These are phyloP conservation scores for Ctenomys sociabilis DNA, from an alignment of 2,113 vertebrate genomes.

Conservation along the genomic window DNA sequence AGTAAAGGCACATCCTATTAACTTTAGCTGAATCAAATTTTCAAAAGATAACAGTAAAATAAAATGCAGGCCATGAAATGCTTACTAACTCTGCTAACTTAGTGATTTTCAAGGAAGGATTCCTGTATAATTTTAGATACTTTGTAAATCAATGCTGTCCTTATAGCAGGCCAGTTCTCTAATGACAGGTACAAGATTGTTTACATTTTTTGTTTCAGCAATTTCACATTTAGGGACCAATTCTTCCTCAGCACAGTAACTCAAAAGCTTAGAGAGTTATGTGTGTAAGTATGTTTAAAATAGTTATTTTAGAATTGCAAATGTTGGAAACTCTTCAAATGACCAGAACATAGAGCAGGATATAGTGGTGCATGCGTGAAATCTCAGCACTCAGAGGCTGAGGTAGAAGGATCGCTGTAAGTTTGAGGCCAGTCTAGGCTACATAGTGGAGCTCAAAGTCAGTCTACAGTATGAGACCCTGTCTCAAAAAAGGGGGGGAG, in stretches of 20 bases:
- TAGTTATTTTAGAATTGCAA: slow-evolving; percentile 23
- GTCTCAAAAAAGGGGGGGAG: no score
- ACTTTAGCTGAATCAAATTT: slow-evolving; percentile 14
- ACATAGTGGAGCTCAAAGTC: no score
- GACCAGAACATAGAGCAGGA: neutral
- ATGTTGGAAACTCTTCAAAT: neutral
- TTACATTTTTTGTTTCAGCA: neutral
- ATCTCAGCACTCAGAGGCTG: no score
- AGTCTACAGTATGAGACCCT: no score
- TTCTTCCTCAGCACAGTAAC: neutral
- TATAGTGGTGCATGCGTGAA: no score
- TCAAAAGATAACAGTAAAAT: neutral
- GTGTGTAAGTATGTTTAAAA: neutral
- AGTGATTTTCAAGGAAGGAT: neutral
- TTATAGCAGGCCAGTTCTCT: neutral
- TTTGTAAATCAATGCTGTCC: neutral
- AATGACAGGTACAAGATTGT: neutral
- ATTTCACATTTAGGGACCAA: neutral
- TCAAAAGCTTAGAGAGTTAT: slow-evolving; percentile 1
- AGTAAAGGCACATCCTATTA: neutral
- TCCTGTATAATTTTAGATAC: neutral
- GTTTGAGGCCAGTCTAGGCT: no score
- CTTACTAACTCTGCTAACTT: neutral
- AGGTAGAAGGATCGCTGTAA: no score
- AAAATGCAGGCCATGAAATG: neutral